Conservation (phyloP, 2,113 vertebrate species). For the Perognathus longimembris region DNA sequence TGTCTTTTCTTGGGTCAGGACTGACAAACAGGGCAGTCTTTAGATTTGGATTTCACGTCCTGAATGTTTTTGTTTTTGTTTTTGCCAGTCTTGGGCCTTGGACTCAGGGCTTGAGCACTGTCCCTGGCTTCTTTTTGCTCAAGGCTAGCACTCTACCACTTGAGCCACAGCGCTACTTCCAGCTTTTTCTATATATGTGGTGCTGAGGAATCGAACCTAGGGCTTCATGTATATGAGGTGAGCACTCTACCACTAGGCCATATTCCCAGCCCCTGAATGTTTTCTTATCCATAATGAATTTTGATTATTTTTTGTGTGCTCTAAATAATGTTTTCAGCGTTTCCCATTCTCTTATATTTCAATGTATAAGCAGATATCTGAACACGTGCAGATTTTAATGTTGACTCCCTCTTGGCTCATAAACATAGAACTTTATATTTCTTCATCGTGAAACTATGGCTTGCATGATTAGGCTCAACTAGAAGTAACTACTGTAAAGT, state of each 20-base stretch:
- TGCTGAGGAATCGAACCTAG: too few species aligned
- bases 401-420: neutral
- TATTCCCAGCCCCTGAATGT: too few species aligned
- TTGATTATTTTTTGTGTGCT: neutral
- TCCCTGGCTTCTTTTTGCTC: too few species aligned
- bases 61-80: neutral
- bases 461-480: neutral
- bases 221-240: too few species aligned
- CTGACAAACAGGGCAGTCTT: neutral
- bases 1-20: neutral
- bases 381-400: conserved; percentile 39
- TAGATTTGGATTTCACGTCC: neutral
- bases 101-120: too few species aligned
- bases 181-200: too few species aligned
- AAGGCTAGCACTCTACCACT: too few species aligned
- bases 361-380: neutral
- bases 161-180: too few species aligned
- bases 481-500: conserved; percentile 8
- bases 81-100: too few species aligned
- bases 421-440: conserved; percentile 12
- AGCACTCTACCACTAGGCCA: too few species aligned
- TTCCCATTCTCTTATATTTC: conserved; percentile 34
- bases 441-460: neutral
- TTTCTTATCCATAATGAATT: neutral
- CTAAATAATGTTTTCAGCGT: neutral